These are phyloP conservation scores for Picathartes gymnocephalus DNA, from an alignment of 2,113 vertebrate species.

Conservation along the genomic window DNA sequence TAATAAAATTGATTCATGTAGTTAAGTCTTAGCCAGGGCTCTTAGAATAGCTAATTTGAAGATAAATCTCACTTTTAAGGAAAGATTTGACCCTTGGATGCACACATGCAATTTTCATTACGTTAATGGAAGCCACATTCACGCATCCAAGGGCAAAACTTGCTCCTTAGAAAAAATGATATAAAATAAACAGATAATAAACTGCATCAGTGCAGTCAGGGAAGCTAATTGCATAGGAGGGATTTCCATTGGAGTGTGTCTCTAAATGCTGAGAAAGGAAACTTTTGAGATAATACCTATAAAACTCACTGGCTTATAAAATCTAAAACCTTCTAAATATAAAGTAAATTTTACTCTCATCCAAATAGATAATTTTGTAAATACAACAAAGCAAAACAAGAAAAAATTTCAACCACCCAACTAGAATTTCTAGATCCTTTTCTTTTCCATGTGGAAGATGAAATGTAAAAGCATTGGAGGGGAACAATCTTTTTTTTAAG, in stretches of 20 bases:
- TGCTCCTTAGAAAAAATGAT: background rate
- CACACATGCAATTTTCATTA: constrained; percentile 41
- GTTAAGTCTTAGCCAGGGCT: constrained; percentile 8
- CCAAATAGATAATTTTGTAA: background rate
- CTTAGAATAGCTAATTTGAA: constrained; percentile 52
- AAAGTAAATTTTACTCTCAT: background rate
- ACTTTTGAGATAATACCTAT: background rate
- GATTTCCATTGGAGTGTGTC: background rate
- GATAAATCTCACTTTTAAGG: constrained; percentile 56
- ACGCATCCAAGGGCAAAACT: background rate
- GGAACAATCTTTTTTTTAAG: background rate
- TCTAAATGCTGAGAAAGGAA: background rate
- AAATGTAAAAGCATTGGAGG: background rate
- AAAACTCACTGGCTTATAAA: background rate
- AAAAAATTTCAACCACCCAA: background rate
- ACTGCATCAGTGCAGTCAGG: background rate
- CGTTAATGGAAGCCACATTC: constrained; percentile 39
- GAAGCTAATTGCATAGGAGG: background rate
- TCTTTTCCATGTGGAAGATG: background rate
- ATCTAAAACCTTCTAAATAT: background rate
- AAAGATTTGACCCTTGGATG: constrained; percentile 34
- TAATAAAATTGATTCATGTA: constrained; percentile 49
- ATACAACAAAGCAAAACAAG: background rate
- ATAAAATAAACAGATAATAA: constrained; percentile 50
- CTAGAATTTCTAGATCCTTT: background rate